Conservation (phyloP, 2,888 invertebrate genomes). For the Epinotia brunnichana region DNA sequence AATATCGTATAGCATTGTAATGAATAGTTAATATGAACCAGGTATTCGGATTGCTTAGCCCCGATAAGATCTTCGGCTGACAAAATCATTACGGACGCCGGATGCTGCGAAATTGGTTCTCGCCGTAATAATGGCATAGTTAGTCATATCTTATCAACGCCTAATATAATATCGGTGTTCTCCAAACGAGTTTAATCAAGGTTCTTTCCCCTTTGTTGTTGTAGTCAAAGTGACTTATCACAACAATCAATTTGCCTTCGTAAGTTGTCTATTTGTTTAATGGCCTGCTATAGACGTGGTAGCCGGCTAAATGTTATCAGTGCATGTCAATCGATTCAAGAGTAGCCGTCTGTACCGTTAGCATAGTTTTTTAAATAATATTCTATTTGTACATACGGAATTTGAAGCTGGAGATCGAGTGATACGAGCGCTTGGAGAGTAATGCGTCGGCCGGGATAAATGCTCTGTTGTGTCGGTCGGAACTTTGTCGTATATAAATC, state of each 20-base stretch:
- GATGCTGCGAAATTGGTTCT: slow-evolving; percentile 40
- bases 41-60: slow-evolving; percentile 9
- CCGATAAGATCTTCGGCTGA: slow-evolving; percentile 26
- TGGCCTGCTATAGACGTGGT: slow-evolving; percentile 70
- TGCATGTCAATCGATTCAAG: slow-evolving; percentile 77
- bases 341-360: slow-evolving; percentile 58
- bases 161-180: slow-evolving; percentile 38
- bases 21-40: background rate
- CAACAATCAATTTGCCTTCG: slow-evolving; percentile 76
- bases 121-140: slow-evolving; percentile 32
- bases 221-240: slow-evolving; percentile 73
- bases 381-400: slow-evolving; percentile 49
- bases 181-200: slow-evolving; percentile 40
- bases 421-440: slow-evolving; percentile 49
- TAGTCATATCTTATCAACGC: slow-evolving; percentile 36
- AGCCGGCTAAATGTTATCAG: slow-evolving; percentile 78
- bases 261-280: slow-evolving; percentile 79
- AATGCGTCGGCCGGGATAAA: slow-evolving; percentile 52
- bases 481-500: slow-evolving; percentile 43
- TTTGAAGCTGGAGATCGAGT: slow-evolving; percentile 49
- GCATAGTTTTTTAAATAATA: slow-evolving; percentile 48
- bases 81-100: slow-evolving; percentile 18
- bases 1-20: background rate
- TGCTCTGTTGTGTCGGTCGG: slow-evolving; percentile 51
- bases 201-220: slow-evolving; percentile 51